Base-by-base conservation (phyloP, 2,888 invertebrate genomes). In the Dicyrtoma fusca region DNA sequence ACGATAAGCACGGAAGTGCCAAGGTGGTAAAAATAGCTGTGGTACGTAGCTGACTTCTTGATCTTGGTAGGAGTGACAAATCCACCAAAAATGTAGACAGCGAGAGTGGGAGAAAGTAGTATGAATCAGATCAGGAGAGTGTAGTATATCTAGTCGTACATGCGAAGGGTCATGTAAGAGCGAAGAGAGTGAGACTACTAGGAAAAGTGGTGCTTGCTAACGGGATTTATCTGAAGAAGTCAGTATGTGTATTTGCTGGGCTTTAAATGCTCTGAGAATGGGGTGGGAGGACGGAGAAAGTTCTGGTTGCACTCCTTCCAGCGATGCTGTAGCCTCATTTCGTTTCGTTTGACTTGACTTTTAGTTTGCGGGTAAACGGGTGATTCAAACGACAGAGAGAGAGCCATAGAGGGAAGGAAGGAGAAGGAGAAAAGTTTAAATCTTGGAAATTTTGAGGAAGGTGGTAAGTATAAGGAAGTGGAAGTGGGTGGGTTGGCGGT, bases 91-190 rank as follows among this genome's bases (percentile, higher is more conserved):
- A 57, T 10, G n/a, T 23, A 51, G 51, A 53, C 34, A 53, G n/a
- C 21, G 53, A 34, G 17, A 6, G 23, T 14, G 51, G 11, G 8
- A 57, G 2, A 55, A 25, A 1, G 57, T 17, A 5, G 42, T 19
- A 34, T 61, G 42, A 61, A 49, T 47, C 49, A 64, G 49, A 66
- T 53, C 8, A 66, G 65, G 34, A 51, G 26, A 34, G 34, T 34
- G 34, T 34, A 34, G 34, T 34, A 5, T 34, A 34, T 34, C 4
- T 34, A n/a, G n/a, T 34, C 8, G 4, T 34, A 34, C 34, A 34
- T 34, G 47, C 17, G 65, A 51, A 42, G 65, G 65, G 65, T 65
- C 65, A 66, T 66, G 66, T 66, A 53, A 53, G 53, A 66, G 55
- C 42, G 34, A 53, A 42, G 8, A 66, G 66, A 66, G 66, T 26